A percentile compares a stretch with the other conserved stretches of the same genome.
Evolutionary conservation across 2,113 vertebrate species (phyloP).

Genomic region (Semicossyphus pulcher): DNA sequence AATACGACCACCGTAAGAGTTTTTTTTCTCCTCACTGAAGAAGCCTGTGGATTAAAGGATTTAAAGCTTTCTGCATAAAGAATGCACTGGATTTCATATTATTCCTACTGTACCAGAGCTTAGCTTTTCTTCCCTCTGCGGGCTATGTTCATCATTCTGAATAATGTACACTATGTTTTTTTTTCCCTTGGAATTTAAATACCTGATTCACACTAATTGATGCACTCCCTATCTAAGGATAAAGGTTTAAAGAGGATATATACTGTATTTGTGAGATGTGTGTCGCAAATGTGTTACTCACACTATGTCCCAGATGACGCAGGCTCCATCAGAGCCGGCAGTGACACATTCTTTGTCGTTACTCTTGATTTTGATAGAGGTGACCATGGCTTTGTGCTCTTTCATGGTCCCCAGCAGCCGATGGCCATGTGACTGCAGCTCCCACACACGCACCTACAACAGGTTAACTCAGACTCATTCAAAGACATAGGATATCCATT

Average conservation of each 20-base stretch:
- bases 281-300: slow-evolving; percentile 78
- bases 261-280: not conserved
- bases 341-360: slow-evolving; percentile 87
- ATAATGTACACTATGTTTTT: not conserved
- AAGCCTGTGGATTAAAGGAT: slow-evolving; percentile 40
- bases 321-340: slow-evolving; percentile 87
- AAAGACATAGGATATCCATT: not conserved
- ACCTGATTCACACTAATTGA: too few species aligned
- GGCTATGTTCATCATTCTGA: not conserved
- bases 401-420: slow-evolving; percentile 84
- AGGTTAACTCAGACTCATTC: not conserved
- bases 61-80: slow-evolving; percentile 36
- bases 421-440: slow-evolving; percentile 75
- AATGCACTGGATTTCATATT: slow-evolving; percentile 32
- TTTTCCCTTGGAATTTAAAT: too few species aligned
- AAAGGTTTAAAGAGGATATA: not conserved
- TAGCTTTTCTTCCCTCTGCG: slow-evolving; percentile 3
- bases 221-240: not conserved
- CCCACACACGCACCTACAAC: slow-evolving; percentile 86
- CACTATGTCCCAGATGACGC: slow-evolving; percentile 93
- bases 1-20: slow-evolving; percentile 22
- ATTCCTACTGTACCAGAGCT: slow-evolving; percentile 15
- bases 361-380: slow-evolving; percentile 87
- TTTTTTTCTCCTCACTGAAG: slow-evolving; percentile 36
- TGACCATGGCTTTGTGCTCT: slow-evolving; percentile 85